These are phyloP conservation scores for Alcedo atthis DNA, from an alignment of 2,797 vertebrate species.

Conservation along the genomic window DNA sequence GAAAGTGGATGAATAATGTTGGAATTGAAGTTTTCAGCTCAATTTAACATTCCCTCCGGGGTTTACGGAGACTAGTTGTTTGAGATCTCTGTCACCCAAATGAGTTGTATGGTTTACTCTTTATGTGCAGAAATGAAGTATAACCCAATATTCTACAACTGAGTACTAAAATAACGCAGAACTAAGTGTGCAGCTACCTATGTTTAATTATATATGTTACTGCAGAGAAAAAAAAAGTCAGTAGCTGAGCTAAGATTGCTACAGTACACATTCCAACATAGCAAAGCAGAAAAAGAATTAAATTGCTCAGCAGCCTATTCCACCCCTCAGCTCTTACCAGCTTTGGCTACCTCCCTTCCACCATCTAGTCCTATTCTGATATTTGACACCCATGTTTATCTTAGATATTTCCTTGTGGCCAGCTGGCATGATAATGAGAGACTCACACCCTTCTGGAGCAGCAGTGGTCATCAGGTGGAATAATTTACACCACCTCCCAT, in stretches of 20 bases:
- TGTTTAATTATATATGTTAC: not conserved
- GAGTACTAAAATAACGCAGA: slow-evolving; percentile 14
- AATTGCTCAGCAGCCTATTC: not conserved
- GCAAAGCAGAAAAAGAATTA: slow-evolving; percentile 28
- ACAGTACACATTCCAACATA: not conserved
- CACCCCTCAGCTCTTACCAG: not conserved
- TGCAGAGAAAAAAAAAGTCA: not conserved
- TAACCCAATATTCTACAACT: not conserved
- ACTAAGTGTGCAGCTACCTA: not conserved
- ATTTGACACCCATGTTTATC: not conserved
- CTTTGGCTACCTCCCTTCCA: not conserved
- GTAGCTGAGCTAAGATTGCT: not conserved
- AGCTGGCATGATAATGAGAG: not conserved
- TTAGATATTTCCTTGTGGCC: not conserved
- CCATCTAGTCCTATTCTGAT: not conserved
- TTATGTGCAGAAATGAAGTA: slow-evolving; percentile 28
- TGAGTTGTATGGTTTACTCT: slow-evolving; percentile 22
- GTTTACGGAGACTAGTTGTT: slow-evolving; percentile 9
- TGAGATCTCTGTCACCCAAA: not conserved
- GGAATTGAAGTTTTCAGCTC: slow-evolving; percentile 61
- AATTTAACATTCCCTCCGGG: slow-evolving; percentile 50
- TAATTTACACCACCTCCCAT: not conserved
- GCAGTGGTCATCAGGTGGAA: not conserved
- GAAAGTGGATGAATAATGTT: slow-evolving; percentile 24
- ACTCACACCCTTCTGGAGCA: not conserved